phyloP scores from a whole-genome alignment of 2,888 invertebrate genomes.

The Sminthurides aquaticus region DNA sequence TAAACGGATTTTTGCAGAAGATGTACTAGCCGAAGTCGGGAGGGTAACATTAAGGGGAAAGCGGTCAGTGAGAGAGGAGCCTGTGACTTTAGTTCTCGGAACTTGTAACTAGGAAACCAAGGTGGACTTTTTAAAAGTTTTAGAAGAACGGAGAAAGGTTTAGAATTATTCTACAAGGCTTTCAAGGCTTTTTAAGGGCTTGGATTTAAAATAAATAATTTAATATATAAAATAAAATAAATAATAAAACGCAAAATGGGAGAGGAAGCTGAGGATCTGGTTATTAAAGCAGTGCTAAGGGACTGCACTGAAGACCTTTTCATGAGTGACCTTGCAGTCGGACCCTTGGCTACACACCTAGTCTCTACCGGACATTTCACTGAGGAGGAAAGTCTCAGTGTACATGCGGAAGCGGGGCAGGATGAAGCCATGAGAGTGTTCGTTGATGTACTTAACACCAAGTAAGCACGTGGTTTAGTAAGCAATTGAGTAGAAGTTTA shows the following conservation, averaged over 20 bases:
- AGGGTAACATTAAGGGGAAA: too few relatives aligned
- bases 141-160: too few relatives aligned
- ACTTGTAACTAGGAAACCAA: not conserved
- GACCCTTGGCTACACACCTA: constrained; percentile 10
- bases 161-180: too few relatives aligned
- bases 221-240: not conserved
- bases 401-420: not conserved
- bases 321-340: constrained; percentile 12
- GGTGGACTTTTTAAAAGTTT: too few relatives aligned
- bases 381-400: constrained; percentile 10
- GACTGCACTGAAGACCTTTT: constrained; percentile 16
- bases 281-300: constrained; percentile 16
- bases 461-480: constrained; percentile 6
- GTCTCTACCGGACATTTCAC: constrained; percentile 4
- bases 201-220: not conserved
- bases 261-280: not conserved
- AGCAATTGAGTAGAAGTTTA: too few relatives aligned
- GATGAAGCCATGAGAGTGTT: constrained; percentile 14
- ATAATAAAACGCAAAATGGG: not conserved
- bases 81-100: not conserved
- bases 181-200: too few relatives aligned
- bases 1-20: too few relatives aligned
- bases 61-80: too few relatives aligned
- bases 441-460: constrained; percentile 13
- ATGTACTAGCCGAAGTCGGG: too few relatives aligned